Evolutionary conservation across 2,888 invertebrate genomes (phyloP), one percentile per base, ranked within the genome.

Genomic region (Chydorus sphaericus): DNA sequence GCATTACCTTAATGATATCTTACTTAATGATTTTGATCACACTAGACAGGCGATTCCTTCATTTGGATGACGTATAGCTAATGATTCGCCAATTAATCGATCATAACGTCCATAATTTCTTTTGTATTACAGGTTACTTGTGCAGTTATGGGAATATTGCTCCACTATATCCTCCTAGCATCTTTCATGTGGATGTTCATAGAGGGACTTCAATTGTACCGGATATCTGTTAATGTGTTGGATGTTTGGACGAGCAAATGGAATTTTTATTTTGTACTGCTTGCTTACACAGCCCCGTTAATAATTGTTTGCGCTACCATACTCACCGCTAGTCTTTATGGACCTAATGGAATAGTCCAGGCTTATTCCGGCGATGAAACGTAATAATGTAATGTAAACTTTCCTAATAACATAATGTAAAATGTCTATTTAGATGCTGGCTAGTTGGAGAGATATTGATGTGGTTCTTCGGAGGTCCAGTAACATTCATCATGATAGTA

Each of bases 101-200:
- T n/a, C n/a, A n/a, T n/a, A n/a, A n/a, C n/a, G n/a, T n/a, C n/a
- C n/a, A n/a, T n/a, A n/a, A n/a, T n/a, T n/a, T n/a, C n/a, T n/a
- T n/a, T n/a, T n/a, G n/a, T n/a, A n/a, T n/a, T n/a, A n/a, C n/a
- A 62, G 62, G 57, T 30, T n/a, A 58, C 63, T 10, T 75, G 74
- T 62, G 62, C 66, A 1, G 64, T 68, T 7, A 65, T 73, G 18
- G 74, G 73, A 4, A 68, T 68, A 1, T 58, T 69, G 6, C 66
- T 74, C 4, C 74, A 74, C 61, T 75, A 70, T 63, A 66, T 71
- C 58, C 71, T 74, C 64, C 65, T 73, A 48, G 66, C 69, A 6
- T 66, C 73, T 1, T 73, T 75, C 62, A 66, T 68, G 51, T 75
- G 75, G 75, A 75, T 75, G 75, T 67, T 71, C 55, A 63, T 73